phyloP scores from a whole-genome alignment of 2,888 invertebrate species.

The Drosophila bunnanda region DNA sequence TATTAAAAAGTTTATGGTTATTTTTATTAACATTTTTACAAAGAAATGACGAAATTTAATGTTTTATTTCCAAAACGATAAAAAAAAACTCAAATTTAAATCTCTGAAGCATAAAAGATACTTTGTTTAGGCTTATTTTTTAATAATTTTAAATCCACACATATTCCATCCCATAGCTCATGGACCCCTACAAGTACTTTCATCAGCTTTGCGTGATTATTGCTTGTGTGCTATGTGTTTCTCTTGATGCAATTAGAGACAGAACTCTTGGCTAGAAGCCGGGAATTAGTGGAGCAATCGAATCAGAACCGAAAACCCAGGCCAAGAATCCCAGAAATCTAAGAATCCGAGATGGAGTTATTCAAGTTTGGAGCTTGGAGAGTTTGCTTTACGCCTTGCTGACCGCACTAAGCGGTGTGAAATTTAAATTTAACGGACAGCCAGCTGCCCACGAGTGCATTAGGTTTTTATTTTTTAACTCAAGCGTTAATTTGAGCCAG shows the following conservation, averaged over 20 bases:
- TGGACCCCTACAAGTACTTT: background rate
- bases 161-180: background rate
- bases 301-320: slow-evolving; percentile 54
- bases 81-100: background rate
- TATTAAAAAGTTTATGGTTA: background rate
- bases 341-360: slow-evolving; percentile 17
- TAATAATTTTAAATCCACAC: background rate
- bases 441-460: slow-evolving; percentile 54
- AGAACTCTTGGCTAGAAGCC: slow-evolving; percentile 20
- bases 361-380: slow-evolving; percentile 29
- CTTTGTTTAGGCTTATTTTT: background rate
- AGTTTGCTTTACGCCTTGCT: slow-evolving; percentile 66
- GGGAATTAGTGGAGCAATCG: slow-evolving; percentile 68
- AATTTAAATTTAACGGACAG: slow-evolving; percentile 55
- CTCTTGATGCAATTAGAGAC: slow-evolving; percentile 41
- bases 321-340: slow-evolving; percentile 37
- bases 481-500: slow-evolving; percentile 76
- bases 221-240: slow-evolving; percentile 19
- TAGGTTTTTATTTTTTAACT: slow-evolving; percentile 39
- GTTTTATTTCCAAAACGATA: background rate
- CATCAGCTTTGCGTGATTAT: slow-evolving; percentile 32
- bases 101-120: too few species aligned
- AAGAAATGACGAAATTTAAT: background rate
- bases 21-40: background rate
- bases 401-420: slow-evolving; percentile 48